Evolutionary conservation across 2,113 vertebrate species (phyloP).

Genomic region (Colistium nudipinnis): DNA sequence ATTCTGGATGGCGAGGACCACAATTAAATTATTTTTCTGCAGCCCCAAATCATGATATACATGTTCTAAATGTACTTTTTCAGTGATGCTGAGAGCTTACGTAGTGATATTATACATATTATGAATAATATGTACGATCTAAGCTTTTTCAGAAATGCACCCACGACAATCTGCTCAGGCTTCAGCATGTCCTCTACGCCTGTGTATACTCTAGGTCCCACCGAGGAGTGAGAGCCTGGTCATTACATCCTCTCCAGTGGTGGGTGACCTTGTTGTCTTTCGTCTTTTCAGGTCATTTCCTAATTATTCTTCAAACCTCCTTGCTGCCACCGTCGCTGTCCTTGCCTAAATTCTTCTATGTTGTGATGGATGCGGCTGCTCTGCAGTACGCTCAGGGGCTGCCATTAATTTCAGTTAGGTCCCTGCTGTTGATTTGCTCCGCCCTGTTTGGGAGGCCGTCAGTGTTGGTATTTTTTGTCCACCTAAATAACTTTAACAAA

Average conservation of each 20-base stretch:
- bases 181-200: background rate
- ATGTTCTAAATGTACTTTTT: too few relatives aligned
- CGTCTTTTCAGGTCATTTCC: constrained; percentile 2
- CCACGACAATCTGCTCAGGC: constrained; percentile 9
- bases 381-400: constrained; percentile 38
- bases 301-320: constrained; percentile 24
- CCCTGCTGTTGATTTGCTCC: constrained; percentile 15
- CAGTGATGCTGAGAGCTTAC: too few relatives aligned
- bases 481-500: background rate
- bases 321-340: constrained; percentile 5
- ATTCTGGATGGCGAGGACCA: constrained; percentile 2
- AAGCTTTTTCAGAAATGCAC: constrained; percentile 5
- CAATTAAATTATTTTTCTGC: too few relatives aligned
- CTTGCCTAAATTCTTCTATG: constrained; percentile 24
- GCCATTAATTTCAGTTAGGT: constrained; percentile 42
- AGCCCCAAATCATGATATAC: too few relatives aligned
- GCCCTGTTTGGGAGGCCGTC: background rate
- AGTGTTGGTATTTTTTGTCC: background rate
- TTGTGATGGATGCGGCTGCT: constrained; percentile 38
- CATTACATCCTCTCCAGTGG: background rate
- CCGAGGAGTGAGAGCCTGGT: background rate
- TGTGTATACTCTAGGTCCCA: background rate
- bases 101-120: too few relatives aligned
- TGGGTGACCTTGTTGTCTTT: constrained; percentile 27
- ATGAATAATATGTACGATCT: too few relatives aligned